Base-by-base conservation (phyloP, 53 echinoderm and acorn worm species). In the Actinopyga echinites region DNA sequence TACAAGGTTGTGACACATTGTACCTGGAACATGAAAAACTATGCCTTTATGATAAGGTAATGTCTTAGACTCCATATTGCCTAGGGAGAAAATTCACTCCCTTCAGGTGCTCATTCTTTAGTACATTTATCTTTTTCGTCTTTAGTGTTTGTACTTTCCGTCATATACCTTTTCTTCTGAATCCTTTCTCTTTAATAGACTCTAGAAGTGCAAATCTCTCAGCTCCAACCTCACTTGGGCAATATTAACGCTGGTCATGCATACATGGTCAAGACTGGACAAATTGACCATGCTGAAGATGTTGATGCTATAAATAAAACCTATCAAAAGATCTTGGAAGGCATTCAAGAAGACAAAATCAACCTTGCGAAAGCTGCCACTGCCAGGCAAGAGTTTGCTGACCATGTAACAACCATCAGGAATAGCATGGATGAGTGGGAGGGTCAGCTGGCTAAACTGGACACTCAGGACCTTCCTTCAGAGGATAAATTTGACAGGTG, bases 401-500 rank as follows among this genome's bases (percentile, higher is more conserved):
- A 88, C 21, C 84, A 80, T 23, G 64, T 88, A 35, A 73, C 63
- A 17, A 88, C 85, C 65, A 37, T 90, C 17, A 75, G 90, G 59
- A 83, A 87, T 34, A 87, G 90, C 32, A 82, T 96, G 19, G 93
- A 94, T 74, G 52, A 84, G 26, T 96, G 89, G 38, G 83, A 84
- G 29, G 63, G 30, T 56, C 92, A 86, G 74, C 57, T 79, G 23
- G 85, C 87, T 8, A 29, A 30, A 8, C 58, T 94, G 35, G 93
- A 96, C 30, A 84, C 90, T 82, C 82, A 86, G 20, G 90, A 91
- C 55, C 68, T 90, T 37, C 42, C 81, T 1, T 90, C 90, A 23
- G 97, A 96, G 82, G 91, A 84, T 40, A 96, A 94, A 64, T 88
- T 93, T 30, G 83, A 86, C 40, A 88, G 67, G 52, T 89, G 85